A percentile compares a stretch with the other conserved stretches of the same genome.
Evolutionary conservation across 2,113 vertebrate species (phyloP).

Genomic region (Takifugu flavidus): DNA sequence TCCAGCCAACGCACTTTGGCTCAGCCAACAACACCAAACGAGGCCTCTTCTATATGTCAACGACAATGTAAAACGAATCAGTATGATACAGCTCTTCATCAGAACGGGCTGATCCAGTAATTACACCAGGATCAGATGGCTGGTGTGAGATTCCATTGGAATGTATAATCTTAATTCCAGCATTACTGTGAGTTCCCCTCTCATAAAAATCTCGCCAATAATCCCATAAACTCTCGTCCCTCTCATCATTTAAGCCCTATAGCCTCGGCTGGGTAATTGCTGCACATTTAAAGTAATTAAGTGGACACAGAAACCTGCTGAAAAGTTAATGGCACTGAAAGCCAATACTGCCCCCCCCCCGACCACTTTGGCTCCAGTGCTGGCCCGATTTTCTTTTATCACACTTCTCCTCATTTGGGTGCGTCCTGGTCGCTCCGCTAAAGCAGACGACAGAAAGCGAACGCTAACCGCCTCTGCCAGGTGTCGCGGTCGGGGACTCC

Average conservation of each 20-base stretch:
- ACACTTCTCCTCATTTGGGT: constrained; percentile 36
- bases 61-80: constrained; percentile 12
- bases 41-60: no score
- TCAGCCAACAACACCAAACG: neutral
- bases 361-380: constrained; percentile 52
- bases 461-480: constrained; percentile 13
- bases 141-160: constrained; percentile 52
- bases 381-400: constrained; percentile 56
- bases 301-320: constrained; percentile 74
- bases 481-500: constrained; percentile 3
- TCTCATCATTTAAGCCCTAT: constrained; percentile 61
- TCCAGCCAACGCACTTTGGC: constrained; percentile 55
- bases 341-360: constrained; percentile 53
- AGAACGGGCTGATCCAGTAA: constrained; percentile 70
- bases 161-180: constrained; percentile 49
- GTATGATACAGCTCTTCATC: constrained; percentile 57
- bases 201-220: constrained; percentile 64
- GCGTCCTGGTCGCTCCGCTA: neutral
- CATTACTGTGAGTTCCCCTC: constrained; percentile 41
- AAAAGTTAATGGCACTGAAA: constrained; percentile 78
- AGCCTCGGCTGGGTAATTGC: constrained; percentile 70
- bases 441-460: constrained; percentile 1
- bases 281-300: constrained; percentile 74
- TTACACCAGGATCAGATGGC: constrained; percentile 55
- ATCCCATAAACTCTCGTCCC: constrained; percentile 68